Base-by-base conservation (phyloP, 2,888 invertebrate species). In the Campoplex nolae region DNA sequence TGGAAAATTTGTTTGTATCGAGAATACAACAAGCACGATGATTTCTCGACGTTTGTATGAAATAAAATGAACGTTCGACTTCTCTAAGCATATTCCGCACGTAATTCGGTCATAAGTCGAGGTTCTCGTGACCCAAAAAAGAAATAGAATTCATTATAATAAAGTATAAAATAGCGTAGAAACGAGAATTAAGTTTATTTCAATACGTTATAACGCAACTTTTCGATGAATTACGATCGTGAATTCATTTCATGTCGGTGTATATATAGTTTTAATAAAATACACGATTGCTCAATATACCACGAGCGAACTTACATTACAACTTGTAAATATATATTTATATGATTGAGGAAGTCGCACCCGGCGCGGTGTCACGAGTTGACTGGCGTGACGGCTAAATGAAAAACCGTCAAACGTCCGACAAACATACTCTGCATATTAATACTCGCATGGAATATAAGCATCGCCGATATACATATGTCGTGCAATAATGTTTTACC, bases 331-430 rank as follows among this genome's bases (percentile, higher is more conserved):
- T 88, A 88, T 87, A 86, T 86, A 87, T 87, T 87, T 84, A 80
- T 84, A 87, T 70, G 62, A 84, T 87, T 87, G 67, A 87, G 87
- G 87, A 87, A 87, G 84, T 84, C 82, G 84, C 65, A 79, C 68
- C 70, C 77, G 75, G 58, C 80, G 58, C 80, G 81, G 85, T 89
- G 89, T 88, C 89, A 88, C 88, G 88, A 85, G 85, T 84, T 78
- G 78, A 84, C 80, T 87, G 56, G 58, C 89, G 89, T 89, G 89
- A 89, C 88, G 84, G 82, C 86, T 87, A 87, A 89, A 84, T 85
- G 82, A 87, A 89, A 23, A 89, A 88, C 87, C 87, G 82, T 84
- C 84, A 84, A 87, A 87, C 87, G 87, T 78, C 70, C 54, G 84
- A 86, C 82, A 76, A 83, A 84, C 82, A 84, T 82, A 67, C 84